Percentiles rank a stretch among this genome's conserved stretches.
Evolutionary conservation across 2,113 vertebrate genomes (phyloP).

Genomic region (Calidris pygmaea): DNA sequence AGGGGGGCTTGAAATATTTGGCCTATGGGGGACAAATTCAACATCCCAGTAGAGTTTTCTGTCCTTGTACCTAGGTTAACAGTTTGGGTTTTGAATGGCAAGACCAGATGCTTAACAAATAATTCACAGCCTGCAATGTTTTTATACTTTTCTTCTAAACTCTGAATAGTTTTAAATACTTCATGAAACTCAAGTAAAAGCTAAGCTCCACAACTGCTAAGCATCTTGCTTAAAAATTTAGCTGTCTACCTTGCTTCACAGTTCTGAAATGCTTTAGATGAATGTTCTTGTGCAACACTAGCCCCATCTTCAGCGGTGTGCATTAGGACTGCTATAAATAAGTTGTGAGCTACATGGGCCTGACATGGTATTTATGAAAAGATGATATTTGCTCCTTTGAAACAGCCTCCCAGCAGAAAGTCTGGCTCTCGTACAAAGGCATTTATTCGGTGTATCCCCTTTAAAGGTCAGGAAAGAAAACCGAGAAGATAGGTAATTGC

Average conservation of each 20-base stretch:
- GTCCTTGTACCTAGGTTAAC: neutral
- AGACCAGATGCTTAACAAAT: neutral
- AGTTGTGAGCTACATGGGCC: neutral
- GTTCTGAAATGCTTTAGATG: slow-evolving; percentile 29
- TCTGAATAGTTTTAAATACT: neutral
- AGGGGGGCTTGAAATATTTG: neutral
- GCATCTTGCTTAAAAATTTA: neutral
- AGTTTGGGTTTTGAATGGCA: neutral
- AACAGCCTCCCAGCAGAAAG: slow-evolving; percentile 23
- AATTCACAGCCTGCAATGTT: neutral
- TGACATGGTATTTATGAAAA: slow-evolving; percentile 59
- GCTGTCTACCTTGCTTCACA: neutral
- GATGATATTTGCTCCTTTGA: slow-evolving; percentile 49
- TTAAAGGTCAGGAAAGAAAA: slow-evolving; percentile 65
- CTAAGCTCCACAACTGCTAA: neutral
- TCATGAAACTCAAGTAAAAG: neutral
- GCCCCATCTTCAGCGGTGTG: neutral
- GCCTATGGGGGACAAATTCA: neutral
- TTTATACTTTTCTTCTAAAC: neutral
- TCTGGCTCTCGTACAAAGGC: neutral
- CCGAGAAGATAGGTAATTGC: slow-evolving; percentile 51
- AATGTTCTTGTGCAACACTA: slow-evolving; percentile 16
- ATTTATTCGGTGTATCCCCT: slow-evolving; percentile 15
- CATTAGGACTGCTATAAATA: slow-evolving; percentile 43
- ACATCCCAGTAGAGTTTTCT: neutral